Evolutionary conservation across 2,113 vertebrate species (phyloP).

Genomic region (Neotragus moschatus): DNA sequence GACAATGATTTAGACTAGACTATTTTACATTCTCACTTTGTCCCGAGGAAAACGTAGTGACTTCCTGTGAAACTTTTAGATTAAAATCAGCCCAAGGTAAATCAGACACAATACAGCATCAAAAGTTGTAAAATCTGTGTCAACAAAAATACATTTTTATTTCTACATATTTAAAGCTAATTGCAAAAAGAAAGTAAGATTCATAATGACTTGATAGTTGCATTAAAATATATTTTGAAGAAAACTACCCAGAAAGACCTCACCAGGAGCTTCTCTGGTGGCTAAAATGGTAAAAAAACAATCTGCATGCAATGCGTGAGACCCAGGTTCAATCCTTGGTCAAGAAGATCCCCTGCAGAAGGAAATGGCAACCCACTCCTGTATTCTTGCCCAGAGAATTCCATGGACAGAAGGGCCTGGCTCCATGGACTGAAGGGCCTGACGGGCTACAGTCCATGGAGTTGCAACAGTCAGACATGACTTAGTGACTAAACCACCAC

Average conservation of each 20-base stretch:
- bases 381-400: neutral
- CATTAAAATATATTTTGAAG: neutral
- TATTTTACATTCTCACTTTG: neutral
- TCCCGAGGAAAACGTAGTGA: neutral
- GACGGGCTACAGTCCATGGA: fast-evolving
- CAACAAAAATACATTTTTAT: neutral
- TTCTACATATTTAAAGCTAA: neutral
- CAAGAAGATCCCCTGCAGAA: neutral
- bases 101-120: neutral
- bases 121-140: neutral
- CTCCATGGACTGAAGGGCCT: fast-evolving
- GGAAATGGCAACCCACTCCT: neutral
- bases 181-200: neutral
- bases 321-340: neutral
- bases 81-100: neutral
- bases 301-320: neutral
- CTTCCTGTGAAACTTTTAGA: neutral
- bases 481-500: neutral
- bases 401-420: neutral
- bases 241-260: neutral
- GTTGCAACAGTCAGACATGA: neutral
- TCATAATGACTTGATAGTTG: neutral
- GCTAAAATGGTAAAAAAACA: neutral
- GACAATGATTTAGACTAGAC: neutral
- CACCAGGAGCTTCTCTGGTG: neutral